Evolutionary conservation across 2,797 vertebrate species (phyloP), one percentile per base, ranked within the genome.

Genomic region (Lophius americanus): DNA sequence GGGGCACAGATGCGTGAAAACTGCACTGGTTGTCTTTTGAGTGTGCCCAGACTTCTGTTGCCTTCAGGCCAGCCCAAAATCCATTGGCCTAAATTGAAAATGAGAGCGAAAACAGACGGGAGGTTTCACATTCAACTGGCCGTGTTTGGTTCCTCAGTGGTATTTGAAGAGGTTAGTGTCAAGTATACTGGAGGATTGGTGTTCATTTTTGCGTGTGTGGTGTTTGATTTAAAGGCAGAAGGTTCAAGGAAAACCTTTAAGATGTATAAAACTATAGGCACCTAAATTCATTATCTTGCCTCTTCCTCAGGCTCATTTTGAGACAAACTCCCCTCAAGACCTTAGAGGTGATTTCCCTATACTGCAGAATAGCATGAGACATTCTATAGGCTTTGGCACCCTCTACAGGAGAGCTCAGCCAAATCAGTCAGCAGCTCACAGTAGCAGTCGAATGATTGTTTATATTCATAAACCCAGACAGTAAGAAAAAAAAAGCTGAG

Each of bases 311-410:
- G 23, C 23, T 23, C 23, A 23, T 23, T 23, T 23, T 23, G 23
- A 23, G 23, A 23, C 1, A 23, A 23, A 23, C 23, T 23, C 23
- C 23, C 1, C 23, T 23, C 23, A 23, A 23, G 43, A 44, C 43
- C 11, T 12, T 36, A 37, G 12, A 53, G 53, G 39, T 6, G 36
- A 56, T 63, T 8, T 62, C 10, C 38, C 11, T 2, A 5, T 2
- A 5, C 23, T 32, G 9, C 7, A 37, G 10, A 51, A n/a, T 5
- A 57, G 48, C 7, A 41, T 36, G 7, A 32, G 44, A 68, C 41
- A 88, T 90, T 84, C 59, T 82, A 68, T 85, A 85, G 81, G 75
- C 85, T 91, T 81, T 91, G 89, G 86, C 88, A 82, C 90, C 89
- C 80, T 86, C 92, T 92, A 77, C 88, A 90, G 92, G 88, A 85